A percentile compares a stretch with the other conserved stretches of the same genome.
Conservation (phyloP, 2,888 invertebrate genomes). For the Eudemis profundana region DNA sequence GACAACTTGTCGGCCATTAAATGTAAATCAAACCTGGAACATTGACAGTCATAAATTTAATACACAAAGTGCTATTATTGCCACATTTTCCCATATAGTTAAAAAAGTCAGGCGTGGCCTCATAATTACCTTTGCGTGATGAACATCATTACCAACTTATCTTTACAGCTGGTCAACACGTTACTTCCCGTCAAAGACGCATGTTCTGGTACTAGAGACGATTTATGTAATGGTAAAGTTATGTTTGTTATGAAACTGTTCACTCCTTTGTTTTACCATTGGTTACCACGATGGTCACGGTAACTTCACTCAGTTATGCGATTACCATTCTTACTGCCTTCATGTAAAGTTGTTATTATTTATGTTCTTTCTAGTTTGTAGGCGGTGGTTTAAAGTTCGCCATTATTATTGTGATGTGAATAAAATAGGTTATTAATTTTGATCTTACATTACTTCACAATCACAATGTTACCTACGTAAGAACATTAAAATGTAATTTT, state of each 20-base stretch:
- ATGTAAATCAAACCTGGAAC: not conserved
- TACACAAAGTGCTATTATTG: constrained; percentile 8
- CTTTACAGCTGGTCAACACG: constrained; percentile 1
- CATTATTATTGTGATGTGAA: not conserved
- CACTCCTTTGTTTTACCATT: constrained; percentile 33
- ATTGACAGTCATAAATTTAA: constrained; percentile 3
- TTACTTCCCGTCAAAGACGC: not conserved
- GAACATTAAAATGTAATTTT: too few species aligned
- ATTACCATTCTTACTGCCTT: not conserved
- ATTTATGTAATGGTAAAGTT: not conserved
- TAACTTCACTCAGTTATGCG: not conserved
- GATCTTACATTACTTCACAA: too few species aligned
- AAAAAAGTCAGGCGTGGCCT: constrained; percentile 33
- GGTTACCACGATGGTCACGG: constrained; percentile 24
- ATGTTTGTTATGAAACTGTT: constrained; percentile 17
- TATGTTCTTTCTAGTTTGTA: not conserved
- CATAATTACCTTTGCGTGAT: constrained; percentile 25
- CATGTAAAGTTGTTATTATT: not conserved
- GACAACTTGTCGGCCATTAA: not conserved
- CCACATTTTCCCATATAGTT: constrained; percentile 6
- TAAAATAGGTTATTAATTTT: too few species aligned
- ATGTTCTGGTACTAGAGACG: not conserved
- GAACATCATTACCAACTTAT: constrained; percentile 24
- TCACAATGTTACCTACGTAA: too few species aligned
- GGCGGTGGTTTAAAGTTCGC: not conserved